Conservation (phyloP, 2,113 vertebrate genomes). For the Crotalus horridus region DNA sequence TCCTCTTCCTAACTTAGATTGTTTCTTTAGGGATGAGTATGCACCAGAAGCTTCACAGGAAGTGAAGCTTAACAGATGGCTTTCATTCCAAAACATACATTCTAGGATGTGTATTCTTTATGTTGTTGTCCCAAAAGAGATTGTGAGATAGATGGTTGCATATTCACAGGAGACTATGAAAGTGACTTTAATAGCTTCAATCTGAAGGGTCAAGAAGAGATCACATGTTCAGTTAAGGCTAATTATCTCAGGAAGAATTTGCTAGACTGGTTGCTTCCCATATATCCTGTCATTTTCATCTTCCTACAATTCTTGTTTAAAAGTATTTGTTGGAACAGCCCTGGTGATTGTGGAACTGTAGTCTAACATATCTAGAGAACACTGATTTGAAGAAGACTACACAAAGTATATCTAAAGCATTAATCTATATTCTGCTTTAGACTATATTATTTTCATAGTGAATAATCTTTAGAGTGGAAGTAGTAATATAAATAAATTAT, state of each 20-base stretch:
- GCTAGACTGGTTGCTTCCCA: not conserved
- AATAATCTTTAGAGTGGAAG: not conserved
- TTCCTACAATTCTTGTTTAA: not conserved
- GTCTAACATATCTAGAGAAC: not conserved
- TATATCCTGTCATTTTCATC: not conserved
- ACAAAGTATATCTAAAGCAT: not conserved
- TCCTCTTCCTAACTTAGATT: constrained; percentile 26
- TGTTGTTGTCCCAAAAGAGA: not conserved
- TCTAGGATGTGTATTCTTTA: not conserved
- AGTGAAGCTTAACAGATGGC: constrained; percentile 28
- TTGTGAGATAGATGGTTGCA: not conserved
- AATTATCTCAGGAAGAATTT: constrained; percentile 22
- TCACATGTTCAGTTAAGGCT: not conserved
- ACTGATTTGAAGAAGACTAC: not conserved
- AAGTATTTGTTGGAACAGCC: not conserved
- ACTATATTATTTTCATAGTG: not conserved
- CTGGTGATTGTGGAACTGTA: not conserved
- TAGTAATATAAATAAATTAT: not conserved
- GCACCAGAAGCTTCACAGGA: constrained; percentile 11
- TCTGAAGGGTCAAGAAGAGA: not conserved
- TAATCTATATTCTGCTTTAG: not conserved
- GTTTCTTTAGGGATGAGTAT: constrained; percentile 21
- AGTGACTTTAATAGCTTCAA: not conserved
- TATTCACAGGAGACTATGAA: constrained; percentile 5
- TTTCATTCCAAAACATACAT: not conserved